Percentiles rank a stretch among this genome's conserved stretches.
These are phyloP conservation scores for Trachelus tabidus DNA, from an alignment of 2,888 invertebrate genomes.

Conservation along the genomic window DNA sequence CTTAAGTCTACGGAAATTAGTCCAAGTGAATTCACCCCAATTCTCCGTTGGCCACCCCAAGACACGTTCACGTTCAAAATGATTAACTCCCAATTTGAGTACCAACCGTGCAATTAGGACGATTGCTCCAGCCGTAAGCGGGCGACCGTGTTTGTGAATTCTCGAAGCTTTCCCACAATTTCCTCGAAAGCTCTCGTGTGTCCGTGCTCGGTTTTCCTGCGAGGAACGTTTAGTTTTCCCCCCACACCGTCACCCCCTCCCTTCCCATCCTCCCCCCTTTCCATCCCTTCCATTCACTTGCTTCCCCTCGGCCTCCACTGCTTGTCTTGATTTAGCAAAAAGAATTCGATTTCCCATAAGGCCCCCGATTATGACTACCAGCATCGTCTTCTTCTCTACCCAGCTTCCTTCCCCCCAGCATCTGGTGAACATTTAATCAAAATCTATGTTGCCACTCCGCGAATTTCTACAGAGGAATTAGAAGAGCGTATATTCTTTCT, in stretches of 20 bases:
- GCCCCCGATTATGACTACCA: neutral
- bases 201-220: slow-evolving; percentile 22
- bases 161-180: slow-evolving; percentile 30
- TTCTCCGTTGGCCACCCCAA: neutral
- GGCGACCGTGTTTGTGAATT: neutral
- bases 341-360: neutral
- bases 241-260: neutral
- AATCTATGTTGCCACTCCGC: neutral
- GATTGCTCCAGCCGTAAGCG: slow-evolving; percentile 35
- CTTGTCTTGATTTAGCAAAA: neutral
- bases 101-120: slow-evolving; percentile 41
- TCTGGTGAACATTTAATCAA: neutral
- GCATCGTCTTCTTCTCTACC: neutral
- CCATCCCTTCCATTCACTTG: neutral
- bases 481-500: slow-evolving; percentile 7
- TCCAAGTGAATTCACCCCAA: neutral
- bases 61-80: slow-evolving; percentile 39
- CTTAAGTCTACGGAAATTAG: neutral
- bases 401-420: neutral
- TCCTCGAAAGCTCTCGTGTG: slow-evolving; percentile 34
- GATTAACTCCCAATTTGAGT: slow-evolving; percentile 46
- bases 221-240: slow-evolving; percentile 17
- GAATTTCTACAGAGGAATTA: neutral
- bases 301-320: neutral
- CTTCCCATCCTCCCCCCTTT: too few species aligned